Evolutionary conservation across 2,797 vertebrate genomes (phyloP).

Genomic region (Strix occidentalis): DNA sequence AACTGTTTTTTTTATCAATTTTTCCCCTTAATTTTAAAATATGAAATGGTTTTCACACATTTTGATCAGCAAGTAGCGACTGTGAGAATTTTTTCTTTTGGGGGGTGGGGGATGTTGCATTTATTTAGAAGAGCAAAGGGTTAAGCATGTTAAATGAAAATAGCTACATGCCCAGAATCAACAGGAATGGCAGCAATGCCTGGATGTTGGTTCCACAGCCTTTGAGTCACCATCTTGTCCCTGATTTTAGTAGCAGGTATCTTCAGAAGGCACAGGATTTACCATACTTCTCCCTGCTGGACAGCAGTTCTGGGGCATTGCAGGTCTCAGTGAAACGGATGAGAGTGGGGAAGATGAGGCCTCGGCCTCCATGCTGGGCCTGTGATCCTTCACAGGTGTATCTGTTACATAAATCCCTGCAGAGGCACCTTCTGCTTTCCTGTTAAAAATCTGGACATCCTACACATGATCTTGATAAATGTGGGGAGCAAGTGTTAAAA

Average conservation of each 20-base stretch:
- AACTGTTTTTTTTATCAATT: background rate
- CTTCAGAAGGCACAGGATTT: background rate
- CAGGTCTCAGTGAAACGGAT: background rate
- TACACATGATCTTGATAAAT: background rate
- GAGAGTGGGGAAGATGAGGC: background rate
- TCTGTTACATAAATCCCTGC: background rate
- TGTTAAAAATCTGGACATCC: background rate
- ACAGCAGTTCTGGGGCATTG: background rate
- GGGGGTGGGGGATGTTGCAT: background rate
- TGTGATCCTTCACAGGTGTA: background rate
- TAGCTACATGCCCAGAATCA: background rate
- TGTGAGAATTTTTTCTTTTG: background rate
- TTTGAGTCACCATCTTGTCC: background rate
- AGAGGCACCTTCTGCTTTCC: background rate
- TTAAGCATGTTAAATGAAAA: background rate
- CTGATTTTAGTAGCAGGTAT: background rate
- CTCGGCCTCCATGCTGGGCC: background rate
- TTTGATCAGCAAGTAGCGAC: background rate
- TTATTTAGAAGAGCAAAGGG: background rate
- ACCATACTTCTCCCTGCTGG: accelerated
- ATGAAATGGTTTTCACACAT: background rate
- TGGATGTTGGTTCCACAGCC: background rate
- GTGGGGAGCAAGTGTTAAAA: background rate
- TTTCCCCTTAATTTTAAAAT: background rate
- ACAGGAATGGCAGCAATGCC: background rate